phyloP scores from a whole-genome alignment of 1,140 invertebrate genomes.

The Drosophila ercepeae region DNA sequence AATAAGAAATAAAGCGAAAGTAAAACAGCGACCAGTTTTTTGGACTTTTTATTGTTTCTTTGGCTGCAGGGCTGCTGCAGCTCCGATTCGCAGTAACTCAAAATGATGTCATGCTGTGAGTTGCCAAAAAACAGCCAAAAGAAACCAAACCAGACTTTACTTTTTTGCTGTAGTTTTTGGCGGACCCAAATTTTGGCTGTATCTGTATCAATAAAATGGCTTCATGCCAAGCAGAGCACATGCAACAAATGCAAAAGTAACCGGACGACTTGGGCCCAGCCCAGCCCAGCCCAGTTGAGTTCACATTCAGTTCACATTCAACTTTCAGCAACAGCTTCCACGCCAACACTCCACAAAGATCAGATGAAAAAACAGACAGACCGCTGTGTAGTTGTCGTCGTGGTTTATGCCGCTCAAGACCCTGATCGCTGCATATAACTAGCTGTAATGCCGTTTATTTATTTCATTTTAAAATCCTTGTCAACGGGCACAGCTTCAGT shows the following conservation, averaged over 20 bases:
- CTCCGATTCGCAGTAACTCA: slow-evolving; percentile 47
- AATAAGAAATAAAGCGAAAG: slow-evolving; percentile 69
- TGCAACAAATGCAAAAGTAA: slow-evolving; percentile 75
- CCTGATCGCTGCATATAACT: slow-evolving; percentile 75
- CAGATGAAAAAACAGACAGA: background rate
- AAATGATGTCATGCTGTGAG: slow-evolving; percentile 76
- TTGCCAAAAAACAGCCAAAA: slow-evolving; percentile 43
- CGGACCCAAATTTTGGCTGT: slow-evolving; percentile 45
- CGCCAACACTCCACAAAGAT: slow-evolving; percentile 31
- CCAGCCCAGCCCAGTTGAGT: slow-evolving; percentile 55
- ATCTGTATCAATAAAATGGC: slow-evolving; percentile 62
- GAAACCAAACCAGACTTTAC: slow-evolving; percentile 42
- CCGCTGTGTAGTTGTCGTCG: slow-evolving; percentile 17
- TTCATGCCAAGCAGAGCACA: slow-evolving; percentile 48
- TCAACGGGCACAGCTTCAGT: slow-evolving; percentile 39
- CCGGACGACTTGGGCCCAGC: slow-evolving; percentile 65
- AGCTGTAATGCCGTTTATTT: slow-evolving; percentile 74
- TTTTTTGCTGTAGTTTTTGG: slow-evolving; percentile 19
- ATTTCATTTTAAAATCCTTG: slow-evolving; percentile 63
- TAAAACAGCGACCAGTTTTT: slow-evolving; percentile 77
- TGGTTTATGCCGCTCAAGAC: slow-evolving; percentile 53
- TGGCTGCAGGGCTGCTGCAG: slow-evolving; percentile 60
- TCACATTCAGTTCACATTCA: slow-evolving; percentile 55
- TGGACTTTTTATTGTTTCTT: slow-evolving; percentile 36
- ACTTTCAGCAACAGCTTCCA: slow-evolving; percentile 36